Evolutionary conservation across 1,140 invertebrate species (phyloP), one percentile per base, ranked within the genome.

Genomic region (Drosophila pseudoananassae): DNA sequence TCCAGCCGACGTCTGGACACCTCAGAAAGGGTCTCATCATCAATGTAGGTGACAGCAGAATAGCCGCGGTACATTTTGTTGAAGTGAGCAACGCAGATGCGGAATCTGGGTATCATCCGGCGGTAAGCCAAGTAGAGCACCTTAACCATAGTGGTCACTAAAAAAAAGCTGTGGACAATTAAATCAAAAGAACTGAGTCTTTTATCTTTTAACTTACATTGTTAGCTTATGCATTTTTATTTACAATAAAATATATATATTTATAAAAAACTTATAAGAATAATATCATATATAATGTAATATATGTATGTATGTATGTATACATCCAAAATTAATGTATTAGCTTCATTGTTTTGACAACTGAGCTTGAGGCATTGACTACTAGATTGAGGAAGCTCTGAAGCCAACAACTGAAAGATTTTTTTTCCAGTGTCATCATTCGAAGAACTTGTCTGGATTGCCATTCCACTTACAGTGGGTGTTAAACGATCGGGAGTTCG

Each of bases 401-500:
- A 50, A 31, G 23, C 23, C 23, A 25, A 27, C 1, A 27, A 27
- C 5, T 27, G 5, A 27, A 6, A 27, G 5, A 27, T 25, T 31
- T 69, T 55, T 68, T 14, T 46, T 17, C 2, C 64, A 14, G 43
- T 72, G 55, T 69, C 33, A 55, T 64, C 64, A 76, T 82, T 51
- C 33, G 46, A 63, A 60, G 23, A 70, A 63, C 53, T 59, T 49
- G 60, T 50, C 40, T 64, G 61, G 29, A 29, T 60, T 56, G 14
- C 33, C 36, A 52, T 38, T 54, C 36, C 58, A 53, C 55, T 68
- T 69, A 38, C 65, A 56, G 68, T 74, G 72, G 49, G 60, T 63
- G 55, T 66, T 53, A 56, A 69, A 54, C 61, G 65, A 68, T 68
- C 38, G 17, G 31, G 43, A 50, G 49, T 51, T 57, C 43, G 54